Percentiles rank a stretch among this genome's conserved stretches.
Conservation (phyloP, 2,113 vertebrate species). For the Pelusios castaneus region DNA sequence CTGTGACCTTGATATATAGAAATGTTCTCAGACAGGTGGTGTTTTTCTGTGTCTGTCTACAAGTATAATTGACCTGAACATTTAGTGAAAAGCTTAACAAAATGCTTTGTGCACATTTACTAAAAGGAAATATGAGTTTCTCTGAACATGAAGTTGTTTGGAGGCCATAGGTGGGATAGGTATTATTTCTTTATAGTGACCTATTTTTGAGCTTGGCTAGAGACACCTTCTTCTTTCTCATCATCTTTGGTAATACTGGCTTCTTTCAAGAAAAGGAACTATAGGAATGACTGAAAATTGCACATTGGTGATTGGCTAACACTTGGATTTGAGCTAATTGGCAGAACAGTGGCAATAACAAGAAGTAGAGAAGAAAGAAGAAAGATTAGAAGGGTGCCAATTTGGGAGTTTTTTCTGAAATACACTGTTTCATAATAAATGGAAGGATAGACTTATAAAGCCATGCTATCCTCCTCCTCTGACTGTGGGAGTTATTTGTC, state of each 20-base stretch:
- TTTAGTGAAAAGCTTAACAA: neutral
- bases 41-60: neutral
- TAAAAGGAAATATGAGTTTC: neutral
- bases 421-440: neutral
- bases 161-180: neutral
- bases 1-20: constrained; percentile 2
- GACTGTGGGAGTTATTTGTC: neutral
- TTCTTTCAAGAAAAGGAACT: neutral
- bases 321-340: neutral
- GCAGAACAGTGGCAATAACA: neutral
- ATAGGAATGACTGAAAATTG: neutral
- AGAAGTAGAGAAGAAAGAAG: neutral
- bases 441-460: neutral
- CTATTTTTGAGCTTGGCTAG: neutral
- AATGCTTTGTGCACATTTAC: neutral
- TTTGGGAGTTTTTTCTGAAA: neutral
- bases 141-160: neutral
- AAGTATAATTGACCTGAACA: neutral
- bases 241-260: neutral
- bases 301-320: neutral
- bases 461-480: neutral
- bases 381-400: neutral
- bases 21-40: neutral
- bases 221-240: neutral
- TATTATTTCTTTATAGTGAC: neutral